A percentile compares a stretch with the other conserved stretches of the same genome.
Evolutionary conservation across 2,113 vertebrate genomes (phyloP).

Genomic region (Willisornis vidua): DNA sequence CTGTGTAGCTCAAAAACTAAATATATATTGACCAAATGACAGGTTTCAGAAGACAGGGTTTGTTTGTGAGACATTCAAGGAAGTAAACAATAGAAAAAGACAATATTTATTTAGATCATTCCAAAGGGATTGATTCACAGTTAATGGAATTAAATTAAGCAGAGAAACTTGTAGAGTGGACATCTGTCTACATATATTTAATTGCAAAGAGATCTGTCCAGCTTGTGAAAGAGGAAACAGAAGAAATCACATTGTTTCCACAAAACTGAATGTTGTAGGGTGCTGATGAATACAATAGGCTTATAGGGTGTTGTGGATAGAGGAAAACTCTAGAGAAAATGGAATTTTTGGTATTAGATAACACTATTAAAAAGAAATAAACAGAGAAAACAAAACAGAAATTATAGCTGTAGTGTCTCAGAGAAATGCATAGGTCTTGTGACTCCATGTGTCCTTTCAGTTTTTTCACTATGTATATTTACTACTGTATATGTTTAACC

Average conservation of each 20-base stretch:
- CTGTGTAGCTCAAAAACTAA: neutral
- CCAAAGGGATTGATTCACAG: neutral
- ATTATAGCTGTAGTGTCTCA: neutral
- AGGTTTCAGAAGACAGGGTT: neutral
- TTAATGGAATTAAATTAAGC: neutral
- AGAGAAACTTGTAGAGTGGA: neutral
- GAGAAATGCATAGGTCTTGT: neutral
- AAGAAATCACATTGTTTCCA: neutral
- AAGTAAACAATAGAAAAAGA: neutral
- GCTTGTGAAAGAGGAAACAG: neutral
- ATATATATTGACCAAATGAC: slow-evolving; percentile 1
- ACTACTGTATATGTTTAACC: accelerated
- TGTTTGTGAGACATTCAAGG: neutral
- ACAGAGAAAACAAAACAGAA: neutral
- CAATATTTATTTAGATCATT: neutral
- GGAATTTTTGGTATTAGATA: neutral
- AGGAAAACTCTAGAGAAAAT: neutral
- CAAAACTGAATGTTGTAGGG: neutral
- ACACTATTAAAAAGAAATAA: neutral
- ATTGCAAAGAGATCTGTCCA: neutral
- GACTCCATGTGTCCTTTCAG: neutral
- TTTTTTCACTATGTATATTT: neutral
- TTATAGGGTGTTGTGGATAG: accelerated
- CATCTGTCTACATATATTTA: neutral
- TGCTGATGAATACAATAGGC: neutral